Base-by-base conservation (phyloP, 2,113 vertebrate genomes). In the Zosterops borbonicus region DNA sequence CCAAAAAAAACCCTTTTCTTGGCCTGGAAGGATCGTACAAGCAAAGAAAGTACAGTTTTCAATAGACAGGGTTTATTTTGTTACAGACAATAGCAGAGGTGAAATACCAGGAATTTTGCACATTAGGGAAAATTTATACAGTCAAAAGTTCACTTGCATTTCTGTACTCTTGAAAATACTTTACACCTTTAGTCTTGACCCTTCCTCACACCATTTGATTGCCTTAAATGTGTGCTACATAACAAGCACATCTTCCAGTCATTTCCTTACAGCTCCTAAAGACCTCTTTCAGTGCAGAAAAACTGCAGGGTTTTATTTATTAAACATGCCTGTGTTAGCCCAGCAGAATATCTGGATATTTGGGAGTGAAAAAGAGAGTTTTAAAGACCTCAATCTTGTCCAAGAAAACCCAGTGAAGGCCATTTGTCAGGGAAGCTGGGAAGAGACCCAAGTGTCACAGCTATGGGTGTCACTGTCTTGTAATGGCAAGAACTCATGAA, bases 1-100 rank as follows among this genome's bases (percentile, higher is more conserved):
- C 94, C 92, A 80, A 83, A 94, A 94, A 35, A 96, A 29, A 79
- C 52, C 83, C 83, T 94, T 81, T 94, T 78, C 73, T 90, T 96
- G 64, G 73, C 64, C 94, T 79, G 60, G 37, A 81, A 94, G 83
- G 46, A 52, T 55, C 44, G 14, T 33, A 37, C 39, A 89, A 69
- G 68, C 47, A 87, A 77, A 68, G 41, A 37, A 89, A 65, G 27
- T 41, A 25, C 41, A 31, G 8, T 63, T 90, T 84, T 65, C 59
- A 55, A 10, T 44, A 71, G 47, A 17, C 23, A 22, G 55, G 24
- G n/a, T 83, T 81, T 81, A 55, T 89, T 95, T 89, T 60, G 58
- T 86, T 71, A 41, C 83, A 56, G 79, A 37, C 60, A 83, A 68
- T 90, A 87, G 20, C 28, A 9, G 49, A 39, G 60, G 77, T 83